phyloP scores from a whole-genome alignment of 2,888 invertebrate species.

The Anorthoa munda region DNA sequence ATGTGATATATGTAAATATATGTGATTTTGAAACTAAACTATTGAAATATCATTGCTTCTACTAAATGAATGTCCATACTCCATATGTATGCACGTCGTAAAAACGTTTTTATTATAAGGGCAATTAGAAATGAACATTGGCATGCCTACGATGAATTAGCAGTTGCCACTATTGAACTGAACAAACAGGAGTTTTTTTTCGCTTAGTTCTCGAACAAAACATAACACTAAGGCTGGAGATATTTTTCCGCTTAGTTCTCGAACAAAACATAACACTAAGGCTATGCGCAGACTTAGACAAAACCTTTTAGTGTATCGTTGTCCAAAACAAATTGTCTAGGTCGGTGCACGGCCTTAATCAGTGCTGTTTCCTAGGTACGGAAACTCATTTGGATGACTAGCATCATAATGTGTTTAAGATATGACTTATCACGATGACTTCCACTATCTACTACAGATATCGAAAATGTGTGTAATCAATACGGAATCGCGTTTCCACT shows the following conservation, averaged over 20 bases:
- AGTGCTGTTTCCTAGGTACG: slow-evolving; percentile 3
- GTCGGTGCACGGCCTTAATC: background rate
- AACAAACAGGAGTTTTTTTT: no score
- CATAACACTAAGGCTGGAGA: background rate
- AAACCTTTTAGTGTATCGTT: background rate
- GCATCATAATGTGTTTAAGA: slow-evolving; percentile 19
- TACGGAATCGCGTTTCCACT: slow-evolving; percentile 6
- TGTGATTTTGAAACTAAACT: no score
- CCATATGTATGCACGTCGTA: background rate
- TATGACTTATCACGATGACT: slow-evolving; percentile 49
- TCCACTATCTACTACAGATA: slow-evolving; percentile 17
- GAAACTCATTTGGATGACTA: slow-evolving; percentile 10
- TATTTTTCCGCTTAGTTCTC: background rate
- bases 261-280: background rate
- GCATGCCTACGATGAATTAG: background rate
- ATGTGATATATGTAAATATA: background rate
- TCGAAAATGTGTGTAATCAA: slow-evolving; percentile 11
- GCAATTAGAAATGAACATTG: background rate
- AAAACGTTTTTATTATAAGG: background rate
- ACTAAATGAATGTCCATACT: background rate
- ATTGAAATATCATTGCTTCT: no score
- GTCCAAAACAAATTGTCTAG: slow-evolving; percentile 1
- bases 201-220: background rate
- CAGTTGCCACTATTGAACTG: background rate
- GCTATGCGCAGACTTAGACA: background rate